Percentiles rank a stretch among this genome's conserved stretches.
phyloP scores from a whole-genome alignment of 1,140 invertebrate genomes.

The Glossosoma conforme region DNA sequence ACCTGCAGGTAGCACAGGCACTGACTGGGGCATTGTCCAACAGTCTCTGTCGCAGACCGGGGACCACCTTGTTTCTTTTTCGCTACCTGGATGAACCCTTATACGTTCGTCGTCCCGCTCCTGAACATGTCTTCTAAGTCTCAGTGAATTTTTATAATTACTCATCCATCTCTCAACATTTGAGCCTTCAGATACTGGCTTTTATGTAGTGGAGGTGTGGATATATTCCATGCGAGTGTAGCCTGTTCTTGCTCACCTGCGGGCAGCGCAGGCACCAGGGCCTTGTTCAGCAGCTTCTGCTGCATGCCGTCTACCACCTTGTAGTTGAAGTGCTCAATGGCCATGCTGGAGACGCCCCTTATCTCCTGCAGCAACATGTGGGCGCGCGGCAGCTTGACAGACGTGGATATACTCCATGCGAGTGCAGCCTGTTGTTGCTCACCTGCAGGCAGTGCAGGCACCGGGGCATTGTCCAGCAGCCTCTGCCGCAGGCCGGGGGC shows the following conservation, averaged over 20 bases:
- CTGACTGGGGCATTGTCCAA: constrained; percentile 34
- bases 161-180: constrained; percentile 84
- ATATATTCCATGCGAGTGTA: too few species aligned
- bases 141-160: constrained; percentile 95
- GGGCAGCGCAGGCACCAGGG: constrained; percentile 23
- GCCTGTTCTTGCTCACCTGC: constrained; percentile 32
- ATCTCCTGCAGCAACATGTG: constrained; percentile 85
- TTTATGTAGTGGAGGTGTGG: constrained; percentile 60
- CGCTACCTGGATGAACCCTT: too few species aligned
- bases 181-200: constrained; percentile 80
- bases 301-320: constrained; percentile 57
- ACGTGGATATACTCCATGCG: too few species aligned
- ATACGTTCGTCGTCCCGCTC: too few species aligned
- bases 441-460: constrained; percentile 30
- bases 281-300: constrained; percentile 34
- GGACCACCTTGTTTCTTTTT: constrained; percentile 74
- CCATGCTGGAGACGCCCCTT: constrained; percentile 90
- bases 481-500: constrained; percentile 39
- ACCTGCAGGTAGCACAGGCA: constrained; percentile 29
- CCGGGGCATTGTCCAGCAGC: constrained; percentile 34
- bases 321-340: constrained; percentile 94
- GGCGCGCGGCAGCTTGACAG: constrained; percentile 63
- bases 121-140: too few species aligned
- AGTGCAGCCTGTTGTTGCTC: too few species aligned
- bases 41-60: constrained; percentile 36